Base-by-base conservation (phyloP, 2,113 vertebrate genomes). In the Capreolus pygargus region DNA sequence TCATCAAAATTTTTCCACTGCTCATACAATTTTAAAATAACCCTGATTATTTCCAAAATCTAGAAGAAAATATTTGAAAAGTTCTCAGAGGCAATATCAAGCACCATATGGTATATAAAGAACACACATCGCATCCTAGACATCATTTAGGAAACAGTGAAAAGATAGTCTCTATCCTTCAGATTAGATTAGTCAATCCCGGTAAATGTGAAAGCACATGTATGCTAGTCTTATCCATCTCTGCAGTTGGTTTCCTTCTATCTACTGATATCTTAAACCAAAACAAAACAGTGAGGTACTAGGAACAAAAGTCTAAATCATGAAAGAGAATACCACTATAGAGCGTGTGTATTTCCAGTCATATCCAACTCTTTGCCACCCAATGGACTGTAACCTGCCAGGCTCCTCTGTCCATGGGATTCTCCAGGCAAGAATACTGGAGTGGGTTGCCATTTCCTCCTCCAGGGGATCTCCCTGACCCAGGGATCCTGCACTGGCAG, bases 1-100 rank as follows among this genome's bases (percentile, higher is more conserved):
- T 99, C 99, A 97, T 99, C 99, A 97, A 99, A 99, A 98, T 99
- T 99, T 98, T 99, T 99, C 99, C 99, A 99, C 98, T 99, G 99
- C 97, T 99, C 99, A 87, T 99, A 99, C 7, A 99, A 99, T 98
- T 99, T 99, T 98, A 99, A 99, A 98, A 99, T 99, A 98, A 99
- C 99, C 96, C 99, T 99, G 98, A 99, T 99, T 97, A 99, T 99
- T 99, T 99, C 99, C 98, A 99, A 99, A 99, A 99, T 99, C 99
- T 99, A 97, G 87, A 97, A 96, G 95, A 98, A 98, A 98, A 97
- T 74, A 97, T 82, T 78, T 96, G 45, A 88, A 95, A 93, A 90
- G 39, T 79, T 96, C 0, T 98, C 78, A 97, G 47, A 86, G 78
- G 43, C n/a, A 93, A 81, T 70, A 89, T 76, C 30, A 92, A 95